A percentile compares a stretch with the other conserved stretches of the same genome.
These are phyloP conservation scores for Melanostigma gelatinosum DNA, from an alignment of 2,113 vertebrate genomes.

Conservation along the genomic window DNA sequence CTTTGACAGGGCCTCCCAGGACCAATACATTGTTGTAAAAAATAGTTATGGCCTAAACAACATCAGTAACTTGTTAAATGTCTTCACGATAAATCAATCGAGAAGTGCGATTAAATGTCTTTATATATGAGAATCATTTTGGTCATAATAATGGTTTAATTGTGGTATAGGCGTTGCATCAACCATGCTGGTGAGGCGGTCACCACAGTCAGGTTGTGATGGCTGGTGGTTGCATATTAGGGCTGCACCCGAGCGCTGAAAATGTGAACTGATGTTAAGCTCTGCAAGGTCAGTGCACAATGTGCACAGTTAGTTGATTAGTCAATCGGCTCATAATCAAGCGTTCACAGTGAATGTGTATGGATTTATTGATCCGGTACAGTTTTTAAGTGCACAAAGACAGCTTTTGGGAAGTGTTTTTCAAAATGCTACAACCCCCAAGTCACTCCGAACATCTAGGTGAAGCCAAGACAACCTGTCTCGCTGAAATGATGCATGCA, in stretches of 20 bases:
- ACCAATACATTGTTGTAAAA: too few species aligned
- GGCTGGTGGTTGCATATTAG: slow-evolving; percentile 11
- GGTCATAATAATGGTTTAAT: background rate
- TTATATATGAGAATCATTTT: background rate
- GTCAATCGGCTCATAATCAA: slow-evolving; percentile 1
- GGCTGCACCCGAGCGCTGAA: slow-evolving; percentile 49
- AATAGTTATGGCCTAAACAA: too few species aligned
- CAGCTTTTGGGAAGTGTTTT: slow-evolving; percentile 22
- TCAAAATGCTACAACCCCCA: background rate
- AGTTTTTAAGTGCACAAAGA: slow-evolving; percentile 57
- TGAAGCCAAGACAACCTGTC: background rate
- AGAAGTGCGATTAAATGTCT: background rate
- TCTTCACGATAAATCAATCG: too few species aligned
- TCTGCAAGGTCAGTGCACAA: background rate
- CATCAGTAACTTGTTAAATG: background rate
- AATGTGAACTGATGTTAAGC: slow-evolving; percentile 35
- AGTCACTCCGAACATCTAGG: slow-evolving; percentile 20
- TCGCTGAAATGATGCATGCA: background rate
- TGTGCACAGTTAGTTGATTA: slow-evolving; percentile 5
- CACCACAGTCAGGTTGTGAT: background rate
- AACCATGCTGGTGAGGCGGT: background rate
- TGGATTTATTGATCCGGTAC: slow-evolving; percentile 68
- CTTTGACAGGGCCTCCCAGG: too few species aligned
- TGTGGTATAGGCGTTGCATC: background rate
- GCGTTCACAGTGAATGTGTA: slow-evolving; percentile 32